These are phyloP conservation scores for Motacilla tschutschensis DNA, from an alignment of 2,113 vertebrate genomes.

Conservation along the genomic window DNA sequence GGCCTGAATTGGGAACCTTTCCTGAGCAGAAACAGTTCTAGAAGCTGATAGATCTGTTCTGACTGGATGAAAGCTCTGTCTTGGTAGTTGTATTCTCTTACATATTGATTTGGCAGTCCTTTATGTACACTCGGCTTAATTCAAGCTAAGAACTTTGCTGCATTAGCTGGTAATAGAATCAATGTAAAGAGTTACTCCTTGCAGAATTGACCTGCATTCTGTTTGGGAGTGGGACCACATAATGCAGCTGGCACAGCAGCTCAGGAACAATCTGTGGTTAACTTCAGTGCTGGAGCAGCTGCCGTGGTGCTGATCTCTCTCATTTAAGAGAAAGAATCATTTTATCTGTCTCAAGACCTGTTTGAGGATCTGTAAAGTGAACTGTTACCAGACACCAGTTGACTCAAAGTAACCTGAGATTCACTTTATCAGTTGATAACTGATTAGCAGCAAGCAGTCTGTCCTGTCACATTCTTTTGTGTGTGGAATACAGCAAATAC, in stretches of 20 bases:
- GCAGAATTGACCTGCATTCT: not conserved
- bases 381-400: slow-evolving; percentile 20
- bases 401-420: slow-evolving; percentile 33
- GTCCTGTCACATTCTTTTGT: not conserved
- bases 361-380: not conserved
- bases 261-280: not conserved
- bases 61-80: not conserved
- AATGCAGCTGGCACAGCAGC: not conserved
- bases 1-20: not conserved
- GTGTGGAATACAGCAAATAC: not conserved
- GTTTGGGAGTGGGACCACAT: not conserved
- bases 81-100: slow-evolving; percentile 7
- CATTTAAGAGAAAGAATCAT: not conserved
- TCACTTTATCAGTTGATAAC: slow-evolving; percentile 23
- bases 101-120: slow-evolving; percentile 27
- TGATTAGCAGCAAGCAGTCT: not conserved
- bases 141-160: slow-evolving; percentile 24
- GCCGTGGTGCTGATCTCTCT: not conserved
- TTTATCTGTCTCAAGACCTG: not conserved
- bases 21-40: slow-evolving; percentile 6
- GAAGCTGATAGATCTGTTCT: slow-evolving; percentile 11
- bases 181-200: not conserved
- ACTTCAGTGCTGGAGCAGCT: not conserved
- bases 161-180: slow-evolving; percentile 12
- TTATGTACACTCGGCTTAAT: slow-evolving; percentile 17